Evolutionary conservation across 2,797 vertebrate species (phyloP).

Genomic region (Mergus octosetaceus): DNA sequence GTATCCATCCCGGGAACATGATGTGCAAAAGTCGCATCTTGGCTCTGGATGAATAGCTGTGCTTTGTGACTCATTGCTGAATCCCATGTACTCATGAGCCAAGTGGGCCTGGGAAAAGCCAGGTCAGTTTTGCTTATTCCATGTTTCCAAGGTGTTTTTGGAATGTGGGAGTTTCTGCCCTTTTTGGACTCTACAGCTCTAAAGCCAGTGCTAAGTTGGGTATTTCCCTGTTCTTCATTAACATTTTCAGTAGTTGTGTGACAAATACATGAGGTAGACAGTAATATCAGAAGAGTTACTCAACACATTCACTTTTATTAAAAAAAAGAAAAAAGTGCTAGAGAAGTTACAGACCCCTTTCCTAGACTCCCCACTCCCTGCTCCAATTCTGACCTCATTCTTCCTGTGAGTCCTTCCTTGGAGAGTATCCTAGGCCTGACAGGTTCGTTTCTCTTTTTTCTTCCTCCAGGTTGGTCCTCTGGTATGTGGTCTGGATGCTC

Average conservation of each 20-base stretch:
- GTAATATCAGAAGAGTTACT: background rate
- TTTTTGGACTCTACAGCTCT: background rate
- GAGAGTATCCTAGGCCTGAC: slow-evolving; percentile 25
- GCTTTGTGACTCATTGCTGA: slow-evolving; percentile 38
- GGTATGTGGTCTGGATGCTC: background rate
- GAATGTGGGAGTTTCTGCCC: background rate
- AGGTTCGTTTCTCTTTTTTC: background rate
- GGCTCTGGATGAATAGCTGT: slow-evolving; percentile 35
- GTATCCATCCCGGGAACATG: slow-evolving; percentile 53
- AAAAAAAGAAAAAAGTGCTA: background rate
- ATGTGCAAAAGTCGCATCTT: slow-evolving; percentile 49
- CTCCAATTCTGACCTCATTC: slow-evolving; percentile 56
- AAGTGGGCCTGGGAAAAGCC: slow-evolving; percentile 38
- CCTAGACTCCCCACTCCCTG: background rate
- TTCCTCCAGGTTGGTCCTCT: slow-evolving; percentile 41
- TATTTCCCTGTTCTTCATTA: background rate
- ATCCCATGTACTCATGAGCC: background rate
- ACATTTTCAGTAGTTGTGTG: background rate
- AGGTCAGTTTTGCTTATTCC: slow-evolving; percentile 6
- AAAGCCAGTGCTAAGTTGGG: background rate
- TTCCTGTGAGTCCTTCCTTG: slow-evolving; percentile 49
- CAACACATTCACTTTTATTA: background rate
- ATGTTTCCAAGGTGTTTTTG: slow-evolving; percentile 44
- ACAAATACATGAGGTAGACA: background rate
- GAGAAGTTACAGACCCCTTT: slow-evolving; percentile 35